Evolutionary conservation across 2,888 invertebrate species (phyloP), one percentile per base, ranked within the genome.

Genomic region (Troilus luridus): DNA sequence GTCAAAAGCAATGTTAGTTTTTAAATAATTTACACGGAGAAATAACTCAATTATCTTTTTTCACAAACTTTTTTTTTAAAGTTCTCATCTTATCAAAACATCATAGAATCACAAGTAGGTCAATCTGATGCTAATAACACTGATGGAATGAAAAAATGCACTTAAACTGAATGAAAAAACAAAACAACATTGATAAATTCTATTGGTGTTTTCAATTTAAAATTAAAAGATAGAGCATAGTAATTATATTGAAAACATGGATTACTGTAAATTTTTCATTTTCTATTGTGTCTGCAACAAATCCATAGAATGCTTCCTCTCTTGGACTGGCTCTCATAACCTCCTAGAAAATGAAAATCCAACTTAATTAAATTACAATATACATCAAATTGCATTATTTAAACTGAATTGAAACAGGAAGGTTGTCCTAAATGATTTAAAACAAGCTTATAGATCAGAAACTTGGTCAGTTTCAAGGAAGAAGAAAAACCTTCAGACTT

Each of bases 181-280:
- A 77, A 27, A 0, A 72, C 19, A 41, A 41, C 19, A 2, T 2
- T 41, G 0, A 67, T 24, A 9, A 77, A 41, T 41, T 8, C 72
- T 41, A 19, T n/a, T 27, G 27, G 24, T 6, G 41, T 27, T 41
- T 77, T 41, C 17, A 77, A 8, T 77, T 27, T 77, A 77, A 77
- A 41, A 77, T 77, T 24, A 8, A 41, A 77, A 77, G 5, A 10
- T 7, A 67, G 24, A 14, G 41, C 17, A 19, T 41, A 77, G 3
- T 77, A 77, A 27, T 77, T 77, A 77, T 17, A 77, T 8, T 41
- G 27, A 41, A 77, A 77, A 77, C 7, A 41, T 27, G 7, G 41
- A 77, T 85, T 85, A 85, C 85, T 58, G 85, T 85, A 58, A 85
- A 56, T 85, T 58, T 85, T 58, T n/a, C 56, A n/a, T 85, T 85